phyloP scores from a whole-genome alignment of 2,113 vertebrate genomes.

The Xenopus borealis region DNA sequence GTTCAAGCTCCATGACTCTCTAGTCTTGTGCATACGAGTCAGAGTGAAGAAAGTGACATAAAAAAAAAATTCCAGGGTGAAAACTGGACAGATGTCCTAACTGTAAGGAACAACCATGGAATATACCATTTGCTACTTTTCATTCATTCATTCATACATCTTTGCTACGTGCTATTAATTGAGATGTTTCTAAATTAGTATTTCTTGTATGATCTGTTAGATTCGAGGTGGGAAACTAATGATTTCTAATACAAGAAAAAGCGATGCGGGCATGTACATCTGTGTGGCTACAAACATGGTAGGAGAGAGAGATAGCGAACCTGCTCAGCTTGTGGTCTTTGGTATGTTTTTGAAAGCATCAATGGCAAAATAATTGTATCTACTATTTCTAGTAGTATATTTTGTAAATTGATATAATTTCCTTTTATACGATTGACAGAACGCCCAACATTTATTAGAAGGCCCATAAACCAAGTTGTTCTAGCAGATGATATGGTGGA shows the following conservation, averaged over 20 bases:
- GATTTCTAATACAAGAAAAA: constrained; percentile 86
- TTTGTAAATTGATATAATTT: background rate
- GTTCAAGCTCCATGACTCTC: no score
- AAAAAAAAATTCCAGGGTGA: no score
- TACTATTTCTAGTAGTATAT: no score
- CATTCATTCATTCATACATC: no score
- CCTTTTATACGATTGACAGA: constrained; percentile 62
- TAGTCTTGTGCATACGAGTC: no score
- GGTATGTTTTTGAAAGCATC: constrained; percentile 65
- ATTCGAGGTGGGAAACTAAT: constrained; percentile 93
- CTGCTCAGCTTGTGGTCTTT: constrained; percentile 84
- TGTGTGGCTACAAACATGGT: constrained; percentile 95
- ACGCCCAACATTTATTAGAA: constrained; percentile 80
- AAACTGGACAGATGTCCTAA: no score
- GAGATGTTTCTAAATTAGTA: no score
- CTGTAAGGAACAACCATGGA: no score
- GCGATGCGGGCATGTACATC: constrained; percentile 86
- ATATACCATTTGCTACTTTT: no score
- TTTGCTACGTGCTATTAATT: no score
- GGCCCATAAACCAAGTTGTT: constrained; percentile 85
- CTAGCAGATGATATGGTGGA: constrained; percentile 79
- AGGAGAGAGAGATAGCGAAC: constrained; percentile 87
- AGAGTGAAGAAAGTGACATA: no score
- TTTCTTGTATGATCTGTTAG: constrained; percentile 55
- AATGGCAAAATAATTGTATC: no score